Base-by-base conservation (phyloP, 2,888 invertebrate genomes). In the Desoria tigrina region DNA sequence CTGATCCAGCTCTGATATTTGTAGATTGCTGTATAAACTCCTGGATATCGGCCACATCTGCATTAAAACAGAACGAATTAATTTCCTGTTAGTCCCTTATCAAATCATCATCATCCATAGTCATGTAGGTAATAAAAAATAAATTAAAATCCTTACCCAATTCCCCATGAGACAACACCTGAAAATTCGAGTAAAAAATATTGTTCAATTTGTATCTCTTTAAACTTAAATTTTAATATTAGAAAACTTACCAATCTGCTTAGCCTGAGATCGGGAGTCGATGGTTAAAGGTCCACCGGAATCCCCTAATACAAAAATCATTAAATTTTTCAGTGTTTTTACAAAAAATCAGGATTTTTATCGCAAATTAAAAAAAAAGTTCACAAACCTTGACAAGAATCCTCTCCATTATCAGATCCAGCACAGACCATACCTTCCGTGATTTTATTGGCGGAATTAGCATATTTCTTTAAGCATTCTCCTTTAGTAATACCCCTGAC, bases 341-440 rank as follows among this genome's bases (percentile, higher is more conserved):
- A 39, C 39, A 39, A 11, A 39, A 39, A 39, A 11, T 39, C 39
- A 16, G 39, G 39, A 11, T 39, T 7, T 21, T 37, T 55, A 27
- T 45, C n/a, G n/a, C n/a, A n/a, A n/a, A n/a, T n/a, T n/a, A n/a
- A n/a, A n/a, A n/a, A n/a, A n/a, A n/a, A n/a, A n/a, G n/a, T n/a
- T n/a, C n/a, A n/a, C n/a, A n/a, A 3, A 57, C 63, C 63, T 27
- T 57, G 50, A 80, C 93, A 94, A 26, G 92, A 93, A 81, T 94
- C 94, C 82, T 86, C 89, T 66, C 87, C 86, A 11, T 88, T 88
- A 2, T 60, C 42, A 81, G 86, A 86, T 0, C 93, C 93, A 51
- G 93, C 93, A 79, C 93, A 93, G 7, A 94, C 81, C 87, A 94
- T 92, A 77, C 90, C 89, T 9, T 53, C 53, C 7, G 55, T 53